Base-by-base conservation (phyloP, 1,140 invertebrate genomes). In the Alviniconcha marisindica region DNA sequence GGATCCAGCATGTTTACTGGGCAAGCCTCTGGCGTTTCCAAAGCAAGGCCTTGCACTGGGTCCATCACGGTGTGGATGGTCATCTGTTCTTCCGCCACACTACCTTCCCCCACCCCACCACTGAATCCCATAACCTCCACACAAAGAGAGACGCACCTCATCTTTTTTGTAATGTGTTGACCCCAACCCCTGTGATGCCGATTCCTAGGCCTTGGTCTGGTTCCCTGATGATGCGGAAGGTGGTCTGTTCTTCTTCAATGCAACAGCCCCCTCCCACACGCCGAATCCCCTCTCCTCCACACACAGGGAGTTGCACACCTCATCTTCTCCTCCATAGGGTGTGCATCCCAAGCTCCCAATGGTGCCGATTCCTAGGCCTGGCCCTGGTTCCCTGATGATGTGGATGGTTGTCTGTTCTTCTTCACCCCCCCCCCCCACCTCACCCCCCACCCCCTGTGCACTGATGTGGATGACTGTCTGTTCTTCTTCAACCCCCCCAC, bases 251-350 rank as follows among this genome's bases (percentile, higher is more conserved):
- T 92, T 96, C 90, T n/a, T n/a, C n/a, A n/a, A n/a, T n/a, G n/a
- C n/a, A n/a, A n/a, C n/a, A n/a, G n/a, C n/a, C n/a, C n/a, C n/a
- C n/a, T n/a, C n/a, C n/a, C n/a, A n/a, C n/a, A n/a, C n/a, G n/a
- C n/a, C n/a, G n/a, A n/a, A n/a, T n/a, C n/a, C n/a, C n/a, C n/a
- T n/a, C n/a, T n/a, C n/a, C n/a, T n/a, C n/a, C n/a, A n/a, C n/a
- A n/a, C n/a, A 28, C 54, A 81, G n/a, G n/a, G n/a, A n/a, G n/a
- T n/a, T n/a, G n/a, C 85, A 83, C 81, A 94, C 94, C 91, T 99
- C 97, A 93, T 99, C 98, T 87, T 98, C 96, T 24, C 97, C 97
- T 92, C 97, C 96, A 93, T 96, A 99, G 0, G 98, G 97, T 4
- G 97, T 98, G 7, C 92, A 93, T 4, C 98, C 98, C 69, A 96